Conservation (phyloP, 2,797 vertebrate genomes). For the Cuniculus paca region DNA sequence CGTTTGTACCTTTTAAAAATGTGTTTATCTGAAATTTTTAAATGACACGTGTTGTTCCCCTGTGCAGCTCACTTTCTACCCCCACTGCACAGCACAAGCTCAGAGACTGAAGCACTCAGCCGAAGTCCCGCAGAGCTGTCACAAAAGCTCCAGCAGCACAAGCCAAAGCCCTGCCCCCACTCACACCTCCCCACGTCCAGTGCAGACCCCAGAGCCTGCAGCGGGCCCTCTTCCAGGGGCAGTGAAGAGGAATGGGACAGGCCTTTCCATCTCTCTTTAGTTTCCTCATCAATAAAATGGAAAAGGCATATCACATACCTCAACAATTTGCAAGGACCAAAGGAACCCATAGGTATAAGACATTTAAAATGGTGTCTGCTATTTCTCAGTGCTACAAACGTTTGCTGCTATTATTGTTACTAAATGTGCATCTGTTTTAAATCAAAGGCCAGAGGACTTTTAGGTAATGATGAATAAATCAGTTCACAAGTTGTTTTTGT, state of each 20-base stretch:
- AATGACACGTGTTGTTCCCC: neutral
- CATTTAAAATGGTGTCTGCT: neutral
- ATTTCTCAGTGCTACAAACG: neutral
- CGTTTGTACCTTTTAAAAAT: neutral
- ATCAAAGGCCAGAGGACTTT: neutral
- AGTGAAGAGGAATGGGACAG: neutral
- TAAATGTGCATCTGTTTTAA: neutral
- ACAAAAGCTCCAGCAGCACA: neutral
- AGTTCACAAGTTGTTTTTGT: neutral
- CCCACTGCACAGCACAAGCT: neutral
- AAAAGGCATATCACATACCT: neutral
- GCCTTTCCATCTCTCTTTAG: neutral
- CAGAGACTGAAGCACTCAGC: neutral
- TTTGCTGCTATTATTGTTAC: neutral
- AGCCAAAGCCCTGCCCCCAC: neutral
- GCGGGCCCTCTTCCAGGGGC: too few species aligned
- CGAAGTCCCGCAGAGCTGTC: neutral
- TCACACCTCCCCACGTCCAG: neutral
- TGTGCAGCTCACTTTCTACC: neutral
- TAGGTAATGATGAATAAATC: neutral
- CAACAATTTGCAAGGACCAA: neutral
- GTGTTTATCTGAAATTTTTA: neutral
- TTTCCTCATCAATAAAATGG: conserved; percentile 11
- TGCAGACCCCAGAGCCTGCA: neutral
- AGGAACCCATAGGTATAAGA: neutral